Evolutionary conservation across 2,888 invertebrate species (phyloP).

Genomic region (Lithophane semibrunnea): DNA sequence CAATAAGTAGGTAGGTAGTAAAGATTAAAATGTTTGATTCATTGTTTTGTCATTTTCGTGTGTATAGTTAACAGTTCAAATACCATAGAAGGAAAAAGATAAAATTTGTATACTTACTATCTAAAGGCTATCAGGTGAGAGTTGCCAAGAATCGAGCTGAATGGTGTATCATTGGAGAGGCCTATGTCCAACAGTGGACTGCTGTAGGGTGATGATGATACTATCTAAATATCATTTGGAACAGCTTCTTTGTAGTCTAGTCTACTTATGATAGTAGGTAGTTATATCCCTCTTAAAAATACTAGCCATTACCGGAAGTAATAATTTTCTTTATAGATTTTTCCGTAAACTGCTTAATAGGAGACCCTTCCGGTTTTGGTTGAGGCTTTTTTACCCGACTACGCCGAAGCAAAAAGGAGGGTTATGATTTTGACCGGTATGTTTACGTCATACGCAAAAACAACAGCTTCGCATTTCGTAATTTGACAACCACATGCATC

Average conservation of each 20-base stretch:
- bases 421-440: too few relatives aligned
- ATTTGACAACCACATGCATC: background rate
- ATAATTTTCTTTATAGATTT: too few relatives aligned
- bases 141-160: background rate
- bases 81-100: background rate
- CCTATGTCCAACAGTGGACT: background rate
- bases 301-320: too few relatives aligned
- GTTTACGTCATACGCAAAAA: background rate
- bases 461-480: background rate
- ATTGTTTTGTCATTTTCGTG: slow-evolving; percentile 9
- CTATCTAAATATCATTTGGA: background rate
- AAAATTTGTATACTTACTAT: background rate
- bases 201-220: background rate
- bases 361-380: background rate
- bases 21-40: slow-evolving; percentile 2
- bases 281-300: too few relatives aligned
- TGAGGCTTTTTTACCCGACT: background rate
- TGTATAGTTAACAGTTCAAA: background rate
- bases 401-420: too few relatives aligned
- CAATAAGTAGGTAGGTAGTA: background rate
- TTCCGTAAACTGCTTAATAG: too few relatives aligned
- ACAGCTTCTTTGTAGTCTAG: background rate
- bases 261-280: background rate
- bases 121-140: too few relatives aligned
- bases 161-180: background rate